Evolutionary conservation across 2,888 invertebrate genomes (phyloP).

Genomic region (Metopia argyrocephala): DNA sequence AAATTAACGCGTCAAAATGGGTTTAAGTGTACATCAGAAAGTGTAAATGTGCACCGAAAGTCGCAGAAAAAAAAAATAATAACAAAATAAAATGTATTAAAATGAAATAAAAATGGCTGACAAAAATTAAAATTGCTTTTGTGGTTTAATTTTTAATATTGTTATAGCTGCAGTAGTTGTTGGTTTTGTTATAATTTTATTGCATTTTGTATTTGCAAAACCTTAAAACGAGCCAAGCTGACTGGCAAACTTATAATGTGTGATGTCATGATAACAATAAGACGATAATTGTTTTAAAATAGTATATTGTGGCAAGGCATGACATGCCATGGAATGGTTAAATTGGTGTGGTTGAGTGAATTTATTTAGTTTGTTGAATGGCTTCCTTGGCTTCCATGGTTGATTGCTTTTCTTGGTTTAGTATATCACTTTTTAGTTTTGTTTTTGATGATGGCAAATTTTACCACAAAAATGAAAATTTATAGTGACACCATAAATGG

Average conservation of each 20-base stretch:
- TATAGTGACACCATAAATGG: slow-evolving; percentile 63
- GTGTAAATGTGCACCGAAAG: too few species aligned
- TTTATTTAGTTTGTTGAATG: slow-evolving; percentile 33
- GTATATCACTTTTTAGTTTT: slow-evolving; percentile 8
- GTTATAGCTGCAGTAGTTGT: slow-evolving; percentile 4
- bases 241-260: slow-evolving; percentile 52
- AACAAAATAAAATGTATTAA: not conserved
- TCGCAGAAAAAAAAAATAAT: too few species aligned
- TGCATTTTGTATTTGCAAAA: slow-evolving; percentile 11
- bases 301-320: not conserved
- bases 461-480: slow-evolving; percentile 57
- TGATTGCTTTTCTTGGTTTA: slow-evolving; percentile 9
- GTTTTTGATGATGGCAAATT: slow-evolving; percentile 61
- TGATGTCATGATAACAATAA: slow-evolving; percentile 26
- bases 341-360: slow-evolving; percentile 59
- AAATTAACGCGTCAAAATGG: too few species aligned
- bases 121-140: slow-evolving; percentile 60
- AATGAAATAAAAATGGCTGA: slow-evolving; percentile 61
- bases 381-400: slow-evolving; percentile 13
- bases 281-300: slow-evolving; percentile 18
- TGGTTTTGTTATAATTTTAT: not conserved
- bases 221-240: slow-evolving; percentile 40
- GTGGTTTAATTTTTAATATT: slow-evolving; percentile 61
- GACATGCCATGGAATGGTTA: slow-evolving; percentile 31
- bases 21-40: too few species aligned